Conservation (phyloP, 2,888 invertebrate species). For the Nysson spinosus region DNA sequence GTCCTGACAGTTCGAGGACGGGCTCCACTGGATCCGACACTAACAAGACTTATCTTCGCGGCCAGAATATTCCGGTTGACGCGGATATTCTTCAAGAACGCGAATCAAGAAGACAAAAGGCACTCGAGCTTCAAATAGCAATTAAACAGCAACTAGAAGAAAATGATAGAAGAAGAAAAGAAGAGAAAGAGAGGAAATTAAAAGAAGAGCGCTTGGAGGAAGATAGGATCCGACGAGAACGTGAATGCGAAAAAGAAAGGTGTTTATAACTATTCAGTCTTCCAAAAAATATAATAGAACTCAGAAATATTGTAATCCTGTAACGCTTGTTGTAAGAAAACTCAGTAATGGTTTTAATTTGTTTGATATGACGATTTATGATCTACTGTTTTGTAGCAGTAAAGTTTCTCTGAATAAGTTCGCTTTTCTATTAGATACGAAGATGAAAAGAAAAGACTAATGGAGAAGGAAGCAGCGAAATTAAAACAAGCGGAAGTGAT, state of each 20-base stretch:
- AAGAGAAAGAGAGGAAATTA: constrained; percentile 86
- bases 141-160: constrained; percentile 92
- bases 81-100: constrained; percentile 88
- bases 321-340: too few relatives aligned
- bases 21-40: constrained; percentile 69
- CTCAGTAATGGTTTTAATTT: too few relatives aligned
- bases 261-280: too few relatives aligned
- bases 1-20: constrained; percentile 71
- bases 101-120: constrained; percentile 89
- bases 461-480: constrained; percentile 86
- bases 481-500: constrained; percentile 86
- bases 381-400: background rate
- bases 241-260: constrained; percentile 77
- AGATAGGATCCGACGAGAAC: constrained; percentile 85
- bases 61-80: constrained; percentile 92
- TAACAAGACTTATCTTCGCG: constrained; percentile 85
- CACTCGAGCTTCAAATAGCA: constrained; percentile 91
- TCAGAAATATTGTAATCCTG: too few relatives aligned
- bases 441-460: constrained; percentile 83
- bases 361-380: too few relatives aligned
- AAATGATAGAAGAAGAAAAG: constrained; percentile 85
- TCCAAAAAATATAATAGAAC: too few relatives aligned
- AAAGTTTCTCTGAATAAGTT: background rate
- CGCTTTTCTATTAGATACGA: constrained; percentile 78
- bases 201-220: constrained; percentile 91